Base-by-base conservation (phyloP, 2,797 vertebrate genomes). In the Pelochelys cantorii region DNA sequence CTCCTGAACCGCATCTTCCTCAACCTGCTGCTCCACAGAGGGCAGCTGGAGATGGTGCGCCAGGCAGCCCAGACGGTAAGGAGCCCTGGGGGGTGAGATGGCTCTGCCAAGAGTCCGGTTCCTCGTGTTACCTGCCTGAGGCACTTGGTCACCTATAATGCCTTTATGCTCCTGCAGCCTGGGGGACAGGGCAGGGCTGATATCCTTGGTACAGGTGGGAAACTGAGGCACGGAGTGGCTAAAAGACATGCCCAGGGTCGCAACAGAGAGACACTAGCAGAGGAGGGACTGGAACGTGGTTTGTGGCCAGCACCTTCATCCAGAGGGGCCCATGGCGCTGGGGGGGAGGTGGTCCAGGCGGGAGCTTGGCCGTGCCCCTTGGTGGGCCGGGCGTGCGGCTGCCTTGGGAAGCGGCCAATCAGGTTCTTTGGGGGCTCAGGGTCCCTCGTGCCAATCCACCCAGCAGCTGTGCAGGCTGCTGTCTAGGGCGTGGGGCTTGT, bases 1-100 rank as follows among this genome's bases (percentile, higher is more conserved):
- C 86, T 99, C 54, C 97, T 99, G 92, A 95, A 95, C 27, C 90
- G 90, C 13, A 62, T 98, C 62, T 99, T 99, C 97, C 96, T 97
- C 93, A 97, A 95, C 0, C 96, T 99, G 78, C 98, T 98, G 95
- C 97, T 99, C 79, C 99, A 99, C 97, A 98, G 96, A 79, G 98
- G 98, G 95, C 99, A 99, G 96, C 88, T 99, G 97, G 95, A 97
- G 57, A 98, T 98, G 96, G 97, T 99, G 89, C 98, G 96, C 88
- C 97, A 78, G 89, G 98, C 98, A 0, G 90, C 98, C 55, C 84
- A 98, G 92, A 97, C 90, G 98, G 99, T 99, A 96, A 94, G 96
- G 48, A 78, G 9, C 2, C 42, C 22, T 31, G 23, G 29, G 1
- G 3, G 11, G 31, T 20, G 62, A 17, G 5, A 23, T 23, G 42